phyloP scores from a whole-genome alignment of 2,888 invertebrate species.

The Agrenia bidenticulata region DNA sequence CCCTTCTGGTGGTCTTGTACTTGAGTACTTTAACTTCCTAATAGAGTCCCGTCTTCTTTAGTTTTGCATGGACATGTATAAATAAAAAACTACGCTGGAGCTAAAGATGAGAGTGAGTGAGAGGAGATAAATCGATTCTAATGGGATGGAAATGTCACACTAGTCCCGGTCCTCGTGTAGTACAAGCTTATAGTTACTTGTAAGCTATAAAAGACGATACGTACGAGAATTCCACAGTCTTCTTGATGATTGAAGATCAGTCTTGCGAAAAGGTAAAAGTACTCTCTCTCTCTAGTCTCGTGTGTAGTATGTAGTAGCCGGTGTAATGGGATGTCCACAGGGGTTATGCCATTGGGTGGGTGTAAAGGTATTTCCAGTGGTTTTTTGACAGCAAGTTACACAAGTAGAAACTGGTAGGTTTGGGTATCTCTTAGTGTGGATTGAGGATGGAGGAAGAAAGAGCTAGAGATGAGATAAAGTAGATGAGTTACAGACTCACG shows the following conservation, averaged over 20 bases:
- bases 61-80: not conserved
- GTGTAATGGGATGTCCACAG: not conserved
- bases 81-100: too few species aligned
- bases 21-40: not conserved
- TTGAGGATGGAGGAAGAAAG: not conserved
- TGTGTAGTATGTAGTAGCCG: not conserved
- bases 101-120: slow-evolving; percentile 8
- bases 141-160: slow-evolving; percentile 46
- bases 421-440: too few species aligned
- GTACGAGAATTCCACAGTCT: slow-evolving; percentile 4
- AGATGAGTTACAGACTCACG: slow-evolving; percentile 52
- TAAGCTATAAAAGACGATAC: slow-evolving; percentile 17
- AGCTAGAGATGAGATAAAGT: slow-evolving; percentile 46
- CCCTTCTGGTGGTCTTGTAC: too few species aligned
- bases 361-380: slow-evolving; percentile 19
- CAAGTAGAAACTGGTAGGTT: slow-evolving; percentile 10
- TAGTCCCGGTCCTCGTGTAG: not conserved
- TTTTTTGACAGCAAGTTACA: slow-evolving; percentile 16
- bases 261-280: slow-evolving; percentile 1
- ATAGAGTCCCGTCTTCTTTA: not conserved
- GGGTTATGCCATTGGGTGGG: slow-evolving; percentile 8
- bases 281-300: not conserved
- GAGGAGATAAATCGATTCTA: slow-evolving; percentile 45
- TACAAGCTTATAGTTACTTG: too few species aligned
- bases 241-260: slow-evolving; percentile 9